phyloP scores from a whole-genome alignment of 53 echinoderm and acorn worm species.

The Holothuria scabra region DNA sequence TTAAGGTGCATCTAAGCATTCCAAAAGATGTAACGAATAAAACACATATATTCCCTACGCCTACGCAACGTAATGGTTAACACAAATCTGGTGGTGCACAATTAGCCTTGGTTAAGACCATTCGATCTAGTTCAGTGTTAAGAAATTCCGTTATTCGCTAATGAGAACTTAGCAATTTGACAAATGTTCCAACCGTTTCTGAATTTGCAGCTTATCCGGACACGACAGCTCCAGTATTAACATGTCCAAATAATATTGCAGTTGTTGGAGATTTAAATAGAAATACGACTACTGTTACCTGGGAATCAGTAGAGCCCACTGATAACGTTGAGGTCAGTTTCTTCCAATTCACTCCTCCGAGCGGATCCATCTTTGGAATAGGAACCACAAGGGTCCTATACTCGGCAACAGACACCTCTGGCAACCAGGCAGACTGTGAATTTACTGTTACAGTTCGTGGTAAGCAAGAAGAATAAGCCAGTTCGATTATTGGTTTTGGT shows the following conservation, averaged over 20 bases:
- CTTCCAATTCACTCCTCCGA: neutral
- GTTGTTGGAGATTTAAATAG: neutral
- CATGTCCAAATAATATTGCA: neutral
- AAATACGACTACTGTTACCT: neutral
- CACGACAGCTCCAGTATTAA: neutral
- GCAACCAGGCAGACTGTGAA: neutral
- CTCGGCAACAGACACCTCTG: neutral
- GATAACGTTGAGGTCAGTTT: neutral
- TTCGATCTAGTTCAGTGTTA: no score
- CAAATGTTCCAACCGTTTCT: neutral
- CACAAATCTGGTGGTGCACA: no score
- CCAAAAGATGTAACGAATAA: no score
- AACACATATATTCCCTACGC: no score
- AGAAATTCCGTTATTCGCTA: no score
- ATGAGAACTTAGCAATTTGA: neutral
- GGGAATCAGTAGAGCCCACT: neutral
- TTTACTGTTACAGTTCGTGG: constrained; percentile 7
- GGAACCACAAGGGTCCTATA: neutral
- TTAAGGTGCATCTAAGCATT: no score
- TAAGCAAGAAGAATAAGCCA: neutral
- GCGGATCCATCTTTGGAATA: neutral
- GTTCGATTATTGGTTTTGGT: no score
- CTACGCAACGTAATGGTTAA: no score
- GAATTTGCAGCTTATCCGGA: neutral
- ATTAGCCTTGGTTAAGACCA: no score